Conservation (phyloP, 2,113 vertebrate species). For the Thamnophis sirtalis region DNA sequence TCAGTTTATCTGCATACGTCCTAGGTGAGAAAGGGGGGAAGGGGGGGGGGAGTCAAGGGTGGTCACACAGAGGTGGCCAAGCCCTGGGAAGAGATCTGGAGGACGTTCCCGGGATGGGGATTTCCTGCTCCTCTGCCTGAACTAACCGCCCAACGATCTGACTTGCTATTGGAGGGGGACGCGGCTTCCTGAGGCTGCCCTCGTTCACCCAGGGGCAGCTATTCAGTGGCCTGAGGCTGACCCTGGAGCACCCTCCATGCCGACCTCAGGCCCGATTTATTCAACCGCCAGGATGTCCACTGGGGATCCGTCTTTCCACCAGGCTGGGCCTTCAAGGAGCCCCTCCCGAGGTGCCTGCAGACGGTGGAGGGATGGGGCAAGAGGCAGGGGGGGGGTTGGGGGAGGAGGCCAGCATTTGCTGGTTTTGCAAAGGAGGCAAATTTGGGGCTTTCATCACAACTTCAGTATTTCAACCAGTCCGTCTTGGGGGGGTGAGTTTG, state of each 20-base stretch:
- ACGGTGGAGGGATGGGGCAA: background rate
- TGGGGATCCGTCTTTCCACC: background rate
- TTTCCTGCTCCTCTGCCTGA: background rate
- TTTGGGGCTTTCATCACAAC: background rate
- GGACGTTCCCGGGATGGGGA: background rate
- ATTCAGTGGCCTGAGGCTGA: background rate
- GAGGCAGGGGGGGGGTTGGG: background rate
- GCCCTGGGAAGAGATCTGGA: background rate
- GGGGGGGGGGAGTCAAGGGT: background rate
- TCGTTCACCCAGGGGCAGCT: background rate
- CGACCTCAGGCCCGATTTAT: background rate
- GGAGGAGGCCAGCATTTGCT: background rate
- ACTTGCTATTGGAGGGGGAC: too few relatives aligned
- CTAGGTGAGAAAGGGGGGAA: conserved; percentile 55
- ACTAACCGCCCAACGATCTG: background rate
- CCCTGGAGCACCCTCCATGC: background rate
- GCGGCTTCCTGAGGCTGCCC: background rate
- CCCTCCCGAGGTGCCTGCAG: background rate
- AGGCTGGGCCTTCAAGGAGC: background rate
- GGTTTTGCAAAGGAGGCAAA: background rate
- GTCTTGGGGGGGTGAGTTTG: background rate
- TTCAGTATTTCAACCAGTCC: background rate
- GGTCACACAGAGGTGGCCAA: background rate
- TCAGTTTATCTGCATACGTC: conserved; percentile 92
- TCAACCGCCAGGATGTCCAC: background rate